Conservation (phyloP, 1,140 invertebrate species). For the Ips typographus region DNA sequence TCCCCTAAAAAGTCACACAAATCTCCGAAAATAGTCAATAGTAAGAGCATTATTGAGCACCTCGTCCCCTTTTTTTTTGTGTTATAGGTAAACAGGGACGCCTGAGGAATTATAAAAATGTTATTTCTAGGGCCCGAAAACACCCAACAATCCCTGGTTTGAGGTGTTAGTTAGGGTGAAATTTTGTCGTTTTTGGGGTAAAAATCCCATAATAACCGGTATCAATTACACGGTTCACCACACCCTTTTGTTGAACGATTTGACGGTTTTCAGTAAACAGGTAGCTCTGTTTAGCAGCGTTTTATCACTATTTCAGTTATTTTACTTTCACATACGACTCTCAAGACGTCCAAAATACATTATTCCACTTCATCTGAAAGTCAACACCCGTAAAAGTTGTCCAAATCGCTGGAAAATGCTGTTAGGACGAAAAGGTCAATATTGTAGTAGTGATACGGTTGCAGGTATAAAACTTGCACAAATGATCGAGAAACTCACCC, state of each 20-base stretch:
- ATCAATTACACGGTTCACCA: slow-evolving; percentile 43
- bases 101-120: slow-evolving; percentile 45
- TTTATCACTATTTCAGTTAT: not conserved
- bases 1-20: slow-evolving; percentile 29
- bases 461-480: slow-evolving; percentile 25
- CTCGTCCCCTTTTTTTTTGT: slow-evolving; percentile 37
- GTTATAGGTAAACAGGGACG: slow-evolving; percentile 47
- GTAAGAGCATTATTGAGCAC: slow-evolving; percentile 35
- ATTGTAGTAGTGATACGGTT: slow-evolving; percentile 12
- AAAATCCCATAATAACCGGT: slow-evolving; percentile 45
- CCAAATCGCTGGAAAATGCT: slow-evolving; percentile 27
- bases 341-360: slow-evolving; percentile 5
- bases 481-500: slow-evolving; percentile 24
- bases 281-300: not conserved
- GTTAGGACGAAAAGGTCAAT: slow-evolving; percentile 27
- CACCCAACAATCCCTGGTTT: slow-evolving; percentile 13
- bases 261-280: slow-evolving; percentile 2
- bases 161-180: slow-evolving; percentile 33
- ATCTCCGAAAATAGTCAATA: slow-evolving; percentile 41
- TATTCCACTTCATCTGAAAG: slow-evolving; percentile 12
- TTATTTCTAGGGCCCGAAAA: slow-evolving; percentile 41
- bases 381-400: slow-evolving; percentile 20
- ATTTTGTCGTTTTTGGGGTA: slow-evolving; percentile 44
- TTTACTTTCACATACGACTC: not conserved
- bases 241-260: slow-evolving; percentile 22